Evolutionary conservation across 2,888 invertebrate genomes (phyloP), one percentile per base, ranked within the genome.

Genomic region (Agelastica alni): DNA sequence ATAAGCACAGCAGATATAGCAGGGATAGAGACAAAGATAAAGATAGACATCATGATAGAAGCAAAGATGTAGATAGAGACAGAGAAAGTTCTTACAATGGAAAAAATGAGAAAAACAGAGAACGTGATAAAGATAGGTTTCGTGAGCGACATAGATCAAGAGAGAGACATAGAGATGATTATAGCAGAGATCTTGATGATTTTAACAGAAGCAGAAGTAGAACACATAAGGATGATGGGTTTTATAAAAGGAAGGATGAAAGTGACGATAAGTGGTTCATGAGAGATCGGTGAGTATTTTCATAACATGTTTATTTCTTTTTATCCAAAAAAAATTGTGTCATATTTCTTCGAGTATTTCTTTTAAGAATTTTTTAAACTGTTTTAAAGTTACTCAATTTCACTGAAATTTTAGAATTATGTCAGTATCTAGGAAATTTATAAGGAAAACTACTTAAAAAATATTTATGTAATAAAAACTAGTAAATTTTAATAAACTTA

Each of bases 241-340:
- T 63, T 59, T 67, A 65, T 56, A 67, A 60, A 58, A 55, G 56
- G 9, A 63, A 61, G 44, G 67, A 68, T 67, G 73, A 74, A 59
- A 80, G 72, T 64, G 82, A 66, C 67, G 70, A 79, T 72, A 78
- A 67, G 60, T 70, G 68, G 68, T 65, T 63, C 53, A 59, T 64
- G 59, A 63, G 65, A 57, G 70, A 72, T 13, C 70, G 68, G 70
- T 70, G 61, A 61, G 43, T 51, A 48, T 28, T 30, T 49, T 31
- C 7, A 28, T 16, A 10, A 37, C 14, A 3, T 10, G 1, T 30
- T 30, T n/a, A 6, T 30, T 30, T 22, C 22, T n/a, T n/a, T n/a
- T n/a, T n/a, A n/a, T n/a, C n/a, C n/a, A n/a, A n/a, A n/a, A n/a
- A n/a, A n/a, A n/a, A n/a, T n/a, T n/a, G n/a, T n/a, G n/a, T n/a